Percentiles rank a stretch among this genome's conserved stretches.
These are phyloP conservation scores for Pantherophis vulpinus DNA, from an alignment of 2,797 vertebrate genomes.

Conservation along the genomic window DNA sequence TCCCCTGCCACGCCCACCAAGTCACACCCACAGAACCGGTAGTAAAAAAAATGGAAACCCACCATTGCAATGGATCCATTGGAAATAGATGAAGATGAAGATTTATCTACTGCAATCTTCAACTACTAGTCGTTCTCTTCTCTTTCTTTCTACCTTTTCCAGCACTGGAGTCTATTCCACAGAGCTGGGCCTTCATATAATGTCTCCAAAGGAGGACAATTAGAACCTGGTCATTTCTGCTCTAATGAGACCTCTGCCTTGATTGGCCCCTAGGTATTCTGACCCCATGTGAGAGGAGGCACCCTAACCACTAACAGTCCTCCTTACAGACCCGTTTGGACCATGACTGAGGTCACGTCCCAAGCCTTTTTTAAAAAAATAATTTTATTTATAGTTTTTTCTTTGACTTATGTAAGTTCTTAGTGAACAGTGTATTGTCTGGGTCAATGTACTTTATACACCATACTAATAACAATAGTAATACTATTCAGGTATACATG, in stretches of 20 bases:
- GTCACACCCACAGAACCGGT: too few relatives aligned
- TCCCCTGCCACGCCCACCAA: too few relatives aligned
- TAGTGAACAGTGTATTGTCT: too few relatives aligned
- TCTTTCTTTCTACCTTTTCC: not conserved
- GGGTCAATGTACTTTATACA: too few relatives aligned
- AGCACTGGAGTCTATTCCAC: not conserved
- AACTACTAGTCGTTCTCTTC: not conserved
- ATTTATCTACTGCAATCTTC: not conserved
- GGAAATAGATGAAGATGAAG: too few relatives aligned
- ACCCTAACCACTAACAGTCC: not conserved
- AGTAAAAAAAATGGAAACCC: too few relatives aligned
- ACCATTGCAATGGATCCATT: not conserved
- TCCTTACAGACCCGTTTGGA: not conserved
- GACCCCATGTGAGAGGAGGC: not conserved
- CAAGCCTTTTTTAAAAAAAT: not conserved
- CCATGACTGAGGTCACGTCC: not conserved
- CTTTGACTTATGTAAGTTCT: too few relatives aligned
- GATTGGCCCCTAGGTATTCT: not conserved
- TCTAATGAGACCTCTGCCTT: not conserved
- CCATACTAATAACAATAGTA: too few relatives aligned
- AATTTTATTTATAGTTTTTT: too few relatives aligned
- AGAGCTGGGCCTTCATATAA: not conserved
- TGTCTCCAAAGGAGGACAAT: not conserved
- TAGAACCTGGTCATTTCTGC: not conserved
- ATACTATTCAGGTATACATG: too few relatives aligned